A percentile compares a stretch with the other conserved stretches of the same genome.
phyloP scores from a whole-genome alignment of 30 jellyfish, hydroid and myxozoan species.

The Sanderia malayensis region DNA sequence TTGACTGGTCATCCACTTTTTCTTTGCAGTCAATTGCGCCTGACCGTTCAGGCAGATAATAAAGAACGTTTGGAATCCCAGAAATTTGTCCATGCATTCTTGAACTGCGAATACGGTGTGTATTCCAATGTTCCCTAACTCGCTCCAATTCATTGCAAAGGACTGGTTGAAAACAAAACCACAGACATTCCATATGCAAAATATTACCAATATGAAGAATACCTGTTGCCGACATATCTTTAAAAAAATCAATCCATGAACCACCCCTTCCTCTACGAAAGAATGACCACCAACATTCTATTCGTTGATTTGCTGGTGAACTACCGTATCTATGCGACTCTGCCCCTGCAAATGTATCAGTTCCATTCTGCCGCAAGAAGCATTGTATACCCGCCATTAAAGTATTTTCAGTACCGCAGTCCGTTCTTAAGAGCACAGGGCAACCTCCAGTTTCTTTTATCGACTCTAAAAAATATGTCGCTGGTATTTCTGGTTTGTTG shows the following conservation, averaged over 20 bases:
- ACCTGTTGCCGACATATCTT: not conserved
- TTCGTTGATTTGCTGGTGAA: not conserved
- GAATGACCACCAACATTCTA: not conserved
- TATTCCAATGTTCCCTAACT: slow-evolving; percentile 49
- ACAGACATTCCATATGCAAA: slow-evolving; percentile 10
- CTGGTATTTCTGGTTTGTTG: slow-evolving; percentile 16
- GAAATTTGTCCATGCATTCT: not conserved
- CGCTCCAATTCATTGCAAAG: slow-evolving; percentile 30
- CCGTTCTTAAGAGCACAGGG: slow-evolving; percentile 21
- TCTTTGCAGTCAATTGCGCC: slow-evolving; percentile 5
- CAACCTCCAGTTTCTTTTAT: slow-evolving; percentile 3
- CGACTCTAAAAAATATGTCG: slow-evolving; percentile 1
- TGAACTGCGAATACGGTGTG: slow-evolving; percentile 10
- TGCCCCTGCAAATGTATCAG: not conserved
- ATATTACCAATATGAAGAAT: not conserved
- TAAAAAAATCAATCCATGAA: not conserved
- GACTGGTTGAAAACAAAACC: slow-evolving; percentile 22
- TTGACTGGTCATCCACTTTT: too few relatives aligned
- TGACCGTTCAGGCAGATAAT: slow-evolving; percentile 2
- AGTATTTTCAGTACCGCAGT: slow-evolving; percentile 49
- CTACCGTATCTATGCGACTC: not conserved
- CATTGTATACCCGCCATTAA: slow-evolving; percentile 25
- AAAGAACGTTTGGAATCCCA: slow-evolving; percentile 26
- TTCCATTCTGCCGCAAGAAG: not conserved
- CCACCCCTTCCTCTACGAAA: not conserved